Evolutionary conservation across 2,888 invertebrate species (phyloP).

Genomic region (Axea sp.): DNA sequence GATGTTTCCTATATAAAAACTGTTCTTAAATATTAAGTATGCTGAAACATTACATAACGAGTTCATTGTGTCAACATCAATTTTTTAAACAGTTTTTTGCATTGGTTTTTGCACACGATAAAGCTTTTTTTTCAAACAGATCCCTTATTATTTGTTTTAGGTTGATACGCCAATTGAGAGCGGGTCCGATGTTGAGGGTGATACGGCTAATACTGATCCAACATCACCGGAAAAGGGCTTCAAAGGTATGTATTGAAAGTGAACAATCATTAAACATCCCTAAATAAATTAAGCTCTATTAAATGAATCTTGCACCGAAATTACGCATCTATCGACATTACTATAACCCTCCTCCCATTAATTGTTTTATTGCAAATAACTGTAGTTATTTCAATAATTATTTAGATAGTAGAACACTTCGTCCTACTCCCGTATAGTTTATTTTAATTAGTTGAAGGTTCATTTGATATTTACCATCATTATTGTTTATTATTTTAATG

Average conservation of each 20-base stretch:
- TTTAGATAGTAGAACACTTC: no score
- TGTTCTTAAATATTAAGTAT: constrained; percentile 54
- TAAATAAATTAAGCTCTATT: no score
- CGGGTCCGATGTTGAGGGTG: constrained; percentile 73
- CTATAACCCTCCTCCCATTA: no score
- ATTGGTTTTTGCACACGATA: constrained; percentile 14
- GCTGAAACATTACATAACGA: constrained; percentile 53
- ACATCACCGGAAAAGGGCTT: constrained; percentile 77
- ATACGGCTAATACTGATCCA: constrained; percentile 69
- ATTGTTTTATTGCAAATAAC: no score
- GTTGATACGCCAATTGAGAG: constrained; percentile 75
- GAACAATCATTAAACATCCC: no score
- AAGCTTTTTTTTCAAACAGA: constrained; percentile 37
- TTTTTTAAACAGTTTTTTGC: constrained; percentile 45
- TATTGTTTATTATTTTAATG: no score
- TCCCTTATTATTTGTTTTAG: constrained; percentile 68
- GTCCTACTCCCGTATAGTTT: no score
- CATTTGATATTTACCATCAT: no score
- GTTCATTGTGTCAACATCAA: constrained; percentile 54
- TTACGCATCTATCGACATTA: no score
- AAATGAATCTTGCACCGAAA: no score
- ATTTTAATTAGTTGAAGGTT: no score
- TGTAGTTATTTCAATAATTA: no score
- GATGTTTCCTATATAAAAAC: constrained; percentile 49
- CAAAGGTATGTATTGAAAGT: constrained; percentile 76